Percentiles rank a stretch among this genome's conserved stretches.
These are phyloP conservation scores for Arvicola amphibius DNA, from an alignment of 2,797 vertebrate species.

Conservation along the genomic window DNA sequence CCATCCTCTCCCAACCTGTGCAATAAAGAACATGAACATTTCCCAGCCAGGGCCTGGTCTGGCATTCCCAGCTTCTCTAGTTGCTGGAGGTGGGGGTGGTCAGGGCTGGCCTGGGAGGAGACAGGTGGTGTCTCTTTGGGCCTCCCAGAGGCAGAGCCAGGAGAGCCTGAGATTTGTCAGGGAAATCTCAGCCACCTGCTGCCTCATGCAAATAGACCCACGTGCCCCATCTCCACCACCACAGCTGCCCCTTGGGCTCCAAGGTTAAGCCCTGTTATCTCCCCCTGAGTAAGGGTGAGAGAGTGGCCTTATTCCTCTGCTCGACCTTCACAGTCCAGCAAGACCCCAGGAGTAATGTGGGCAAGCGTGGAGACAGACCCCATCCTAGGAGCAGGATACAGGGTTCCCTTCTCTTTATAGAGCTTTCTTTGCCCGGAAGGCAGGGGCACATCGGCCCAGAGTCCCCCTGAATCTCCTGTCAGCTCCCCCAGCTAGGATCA, in stretches of 20 bases:
- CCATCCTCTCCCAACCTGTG: neutral
- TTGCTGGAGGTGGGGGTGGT: neutral
- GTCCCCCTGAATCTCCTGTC: neutral
- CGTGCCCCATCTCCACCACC: neutral
- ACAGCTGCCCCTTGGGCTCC: slow-evolving; percentile 61
- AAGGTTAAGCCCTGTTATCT: slow-evolving; percentile 1
- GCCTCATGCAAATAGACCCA: slow-evolving; percentile 67
- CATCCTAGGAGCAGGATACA: neutral
- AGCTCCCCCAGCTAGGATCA: slow-evolving; percentile 19
- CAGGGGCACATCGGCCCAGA: neutral
- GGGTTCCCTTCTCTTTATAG: neutral
- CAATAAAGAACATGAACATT: slow-evolving; percentile 71
- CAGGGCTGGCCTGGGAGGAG: slow-evolving; percentile 33
- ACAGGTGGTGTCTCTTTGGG: slow-evolving; percentile 46
- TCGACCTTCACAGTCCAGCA: neutral
- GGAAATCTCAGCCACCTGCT: slow-evolving; percentile 80
- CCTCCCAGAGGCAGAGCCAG: neutral
- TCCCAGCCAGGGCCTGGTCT: neutral
- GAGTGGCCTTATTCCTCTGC: neutral
- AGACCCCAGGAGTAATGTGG: neutral
- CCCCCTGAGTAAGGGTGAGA: neutral
- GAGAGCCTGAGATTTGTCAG: slow-evolving; percentile 75
- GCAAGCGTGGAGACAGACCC: neutral
- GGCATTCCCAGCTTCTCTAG: neutral
- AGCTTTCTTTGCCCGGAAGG: neutral